Conservation (phyloP, 2,113 vertebrate genomes). For the Myanophis thanlyinensis region DNA sequence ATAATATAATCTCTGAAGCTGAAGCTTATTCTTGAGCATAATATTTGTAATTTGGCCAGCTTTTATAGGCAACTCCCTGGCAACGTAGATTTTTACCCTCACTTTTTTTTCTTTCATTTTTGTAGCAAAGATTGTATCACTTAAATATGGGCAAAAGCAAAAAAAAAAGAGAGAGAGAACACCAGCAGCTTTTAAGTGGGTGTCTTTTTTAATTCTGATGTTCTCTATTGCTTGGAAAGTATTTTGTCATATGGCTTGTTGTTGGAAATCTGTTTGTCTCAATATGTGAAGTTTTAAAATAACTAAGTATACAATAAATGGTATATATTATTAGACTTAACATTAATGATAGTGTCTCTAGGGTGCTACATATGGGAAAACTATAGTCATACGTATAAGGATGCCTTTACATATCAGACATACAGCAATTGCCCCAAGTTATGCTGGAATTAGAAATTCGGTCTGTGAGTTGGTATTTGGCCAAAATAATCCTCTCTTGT, state of each 20-base stretch:
- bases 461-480: background rate
- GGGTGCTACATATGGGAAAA: accelerated
- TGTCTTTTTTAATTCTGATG: conserved; percentile 48
- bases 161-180: too few relatives aligned
- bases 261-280: conserved; percentile 31
- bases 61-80: conserved; percentile 5
- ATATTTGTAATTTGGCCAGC: conserved; percentile 29
- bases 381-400: background rate
- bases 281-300: conserved; percentile 16
- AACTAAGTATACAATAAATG: background rate
- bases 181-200: conserved; percentile 46
- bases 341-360: conserved; percentile 18
- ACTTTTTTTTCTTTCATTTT: background rate
- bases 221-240: conserved; percentile 29
- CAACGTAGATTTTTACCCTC: conserved; percentile 22
- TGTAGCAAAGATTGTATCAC: conserved; percentile 15
- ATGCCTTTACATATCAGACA: conserved; percentile 1
- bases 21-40: background rate
- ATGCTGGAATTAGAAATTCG: background rate
- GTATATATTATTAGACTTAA: conserved; percentile 11
- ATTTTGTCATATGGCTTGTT: conserved; percentile 21
- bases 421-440: background rate
- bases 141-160: conserved; percentile 8
- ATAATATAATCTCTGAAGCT: conserved; percentile 27
- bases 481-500: background rate